Conservation (phyloP, 2,797 vertebrate genomes). For the Lemur catta region DNA sequence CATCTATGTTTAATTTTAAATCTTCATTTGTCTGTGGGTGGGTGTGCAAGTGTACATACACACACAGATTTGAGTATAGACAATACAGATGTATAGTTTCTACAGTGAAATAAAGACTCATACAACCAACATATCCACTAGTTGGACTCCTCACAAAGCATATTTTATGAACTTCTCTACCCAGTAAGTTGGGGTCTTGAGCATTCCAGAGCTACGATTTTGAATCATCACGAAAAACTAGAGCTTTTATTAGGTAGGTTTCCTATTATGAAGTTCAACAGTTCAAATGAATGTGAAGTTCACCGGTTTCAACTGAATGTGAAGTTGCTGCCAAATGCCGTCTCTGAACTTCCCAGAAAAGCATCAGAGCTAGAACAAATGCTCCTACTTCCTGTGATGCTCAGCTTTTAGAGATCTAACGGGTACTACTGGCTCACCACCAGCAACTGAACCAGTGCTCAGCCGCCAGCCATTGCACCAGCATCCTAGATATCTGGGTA, state of each 20-base stretch:
- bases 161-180: slow-evolving; percentile 37
- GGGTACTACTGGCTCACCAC: neutral
- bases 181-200: neutral
- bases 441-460: neutral
- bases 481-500: neutral
- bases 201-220: slow-evolving; percentile 32
- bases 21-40: neutral
- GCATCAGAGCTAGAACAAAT: neutral
- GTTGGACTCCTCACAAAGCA: neutral
- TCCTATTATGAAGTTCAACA: slow-evolving; percentile 26
- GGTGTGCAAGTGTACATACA: neutral
- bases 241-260: slow-evolving; percentile 31
- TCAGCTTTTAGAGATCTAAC: neutral
- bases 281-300: neutral
- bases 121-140: neutral
- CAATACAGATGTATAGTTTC: neutral
- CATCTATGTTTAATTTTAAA: neutral
- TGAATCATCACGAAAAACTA: slow-evolving; percentile 22
- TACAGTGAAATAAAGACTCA: neutral
- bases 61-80: neutral
- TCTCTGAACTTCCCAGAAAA: slow-evolving; percentile 19
- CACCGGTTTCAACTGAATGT: neutral
- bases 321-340: neutral
- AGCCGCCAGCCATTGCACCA: neutral
- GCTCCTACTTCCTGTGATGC: neutral